Evolutionary conservation across 2,113 vertebrate species (phyloP).

Genomic region (Spilogale gracilis): DNA sequence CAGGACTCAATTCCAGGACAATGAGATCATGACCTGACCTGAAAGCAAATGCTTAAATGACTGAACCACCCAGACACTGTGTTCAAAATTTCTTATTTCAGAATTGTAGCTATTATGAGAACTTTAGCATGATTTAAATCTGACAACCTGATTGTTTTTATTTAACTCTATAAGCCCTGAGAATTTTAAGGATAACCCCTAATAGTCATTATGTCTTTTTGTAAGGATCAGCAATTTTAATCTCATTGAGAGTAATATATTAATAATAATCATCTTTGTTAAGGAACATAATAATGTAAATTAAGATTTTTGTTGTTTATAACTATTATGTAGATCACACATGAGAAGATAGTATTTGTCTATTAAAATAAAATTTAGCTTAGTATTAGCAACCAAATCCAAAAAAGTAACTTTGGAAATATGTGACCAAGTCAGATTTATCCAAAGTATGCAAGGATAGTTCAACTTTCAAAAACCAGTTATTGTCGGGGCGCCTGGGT

Average conservation of each 20-base stretch:
- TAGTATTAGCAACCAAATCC: neutral
- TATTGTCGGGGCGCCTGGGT: too few relatives aligned
- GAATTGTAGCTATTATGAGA: neutral
- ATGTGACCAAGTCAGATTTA: neutral
- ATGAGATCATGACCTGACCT: too few relatives aligned
- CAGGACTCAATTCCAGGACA: too few relatives aligned
- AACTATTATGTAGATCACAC: neutral
- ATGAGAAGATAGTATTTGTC: neutral
- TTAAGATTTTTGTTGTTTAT: neutral
- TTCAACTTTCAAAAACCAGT: neutral
- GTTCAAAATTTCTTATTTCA: neutral
- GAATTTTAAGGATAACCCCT: neutral
- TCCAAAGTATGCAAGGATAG: neutral
- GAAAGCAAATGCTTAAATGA: too few relatives aligned
- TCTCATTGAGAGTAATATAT: neutral
- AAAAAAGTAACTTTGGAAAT: neutral
- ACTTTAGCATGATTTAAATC: neutral
- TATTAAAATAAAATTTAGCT: neutral
- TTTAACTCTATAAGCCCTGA: neutral
- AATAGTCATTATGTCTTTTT: neutral
- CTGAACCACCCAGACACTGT: too few relatives aligned
- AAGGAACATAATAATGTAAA: neutral
- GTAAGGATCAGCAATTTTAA: neutral
- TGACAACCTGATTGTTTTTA: neutral
- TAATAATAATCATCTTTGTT: neutral